Conservation (phyloP, 1,140 invertebrate genomes). For the Trichogramma pretiosum region DNA sequence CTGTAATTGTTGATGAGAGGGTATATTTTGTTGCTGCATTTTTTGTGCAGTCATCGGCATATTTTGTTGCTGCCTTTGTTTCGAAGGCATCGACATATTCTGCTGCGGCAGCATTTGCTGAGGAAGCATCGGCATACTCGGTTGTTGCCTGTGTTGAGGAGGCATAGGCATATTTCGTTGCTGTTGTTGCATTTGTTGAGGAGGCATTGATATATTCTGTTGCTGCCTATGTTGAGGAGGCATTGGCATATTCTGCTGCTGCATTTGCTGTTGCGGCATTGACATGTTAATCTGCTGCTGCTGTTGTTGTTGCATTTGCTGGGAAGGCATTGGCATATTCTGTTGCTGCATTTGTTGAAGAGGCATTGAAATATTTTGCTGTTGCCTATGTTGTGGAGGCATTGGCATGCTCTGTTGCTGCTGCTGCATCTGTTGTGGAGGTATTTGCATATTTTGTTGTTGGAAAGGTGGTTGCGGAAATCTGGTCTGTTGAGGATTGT, state of each 20-base stretch:
- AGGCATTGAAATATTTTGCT: too few relatives aligned
- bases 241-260: background rate
- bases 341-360: constrained; percentile 5
- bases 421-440: constrained; percentile 13
- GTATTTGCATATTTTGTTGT: too few relatives aligned
- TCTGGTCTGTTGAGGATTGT: background rate
- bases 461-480: background rate
- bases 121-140: background rate
- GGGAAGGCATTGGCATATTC: too few relatives aligned
- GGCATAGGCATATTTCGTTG: constrained; percentile 1
- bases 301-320: constrained; percentile 13
- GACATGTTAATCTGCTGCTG: constrained; percentile 4
- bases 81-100: background rate
- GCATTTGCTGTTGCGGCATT: constrained; percentile 4
- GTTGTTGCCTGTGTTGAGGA: constrained; percentile 1
- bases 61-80: too few relatives aligned
- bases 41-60: background rate
- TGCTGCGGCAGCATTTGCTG: background rate
- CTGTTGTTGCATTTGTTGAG: constrained; percentile 15
- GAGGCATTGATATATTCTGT: background rate
- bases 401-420: constrained; percentile 7
- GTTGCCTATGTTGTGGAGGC: constrained; percentile 1
- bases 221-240: background rate
- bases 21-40: too few relatives aligned
- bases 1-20: constrained; percentile 10